These are phyloP conservation scores for Hepsetus odoe DNA, from an alignment of 2,113 vertebrate species.

Conservation along the genomic window DNA sequence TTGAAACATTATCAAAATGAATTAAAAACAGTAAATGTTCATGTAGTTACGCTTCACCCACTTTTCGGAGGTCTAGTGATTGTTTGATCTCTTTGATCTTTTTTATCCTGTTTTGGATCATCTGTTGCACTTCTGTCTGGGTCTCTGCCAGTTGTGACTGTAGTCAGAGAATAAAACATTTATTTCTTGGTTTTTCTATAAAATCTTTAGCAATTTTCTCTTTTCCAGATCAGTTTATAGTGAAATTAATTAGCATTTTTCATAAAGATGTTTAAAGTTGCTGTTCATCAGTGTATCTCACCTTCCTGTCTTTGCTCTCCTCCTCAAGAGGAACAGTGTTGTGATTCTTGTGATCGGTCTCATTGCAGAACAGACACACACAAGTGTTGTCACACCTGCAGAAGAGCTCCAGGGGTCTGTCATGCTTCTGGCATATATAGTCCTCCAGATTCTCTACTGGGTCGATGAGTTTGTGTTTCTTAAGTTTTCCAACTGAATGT, in stretches of 20 bases:
- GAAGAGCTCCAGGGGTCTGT: constrained; percentile 61
- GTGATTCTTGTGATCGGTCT: constrained; percentile 65
- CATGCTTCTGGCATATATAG: constrained; percentile 68
- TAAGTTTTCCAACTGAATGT: constrained; percentile 57
- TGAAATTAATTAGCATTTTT: not conserved
- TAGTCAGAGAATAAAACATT: not conserved
- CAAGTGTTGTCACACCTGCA: constrained; percentile 64
- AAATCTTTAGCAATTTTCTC: no score
- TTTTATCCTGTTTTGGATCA: not conserved
- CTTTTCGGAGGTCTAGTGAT: constrained; percentile 12
- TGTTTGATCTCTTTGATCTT: constrained; percentile 7
- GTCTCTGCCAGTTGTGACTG: constrained; percentile 14
- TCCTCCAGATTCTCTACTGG: constrained; percentile 67
- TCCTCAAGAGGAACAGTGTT: constrained; percentile 62
- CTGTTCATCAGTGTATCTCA: constrained; percentile 6
- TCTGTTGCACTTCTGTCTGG: not conserved
- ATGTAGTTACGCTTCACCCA: not conserved
- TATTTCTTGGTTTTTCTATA: no score
- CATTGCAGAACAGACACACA: constrained; percentile 68
- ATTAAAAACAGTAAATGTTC: not conserved
- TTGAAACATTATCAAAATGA: not conserved
- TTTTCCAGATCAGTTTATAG: no score
- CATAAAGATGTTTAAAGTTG: not conserved
- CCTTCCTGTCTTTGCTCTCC: constrained; percentile 59
- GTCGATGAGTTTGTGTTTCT: constrained; percentile 68